Evolutionary conservation across 2,888 invertebrate species (phyloP), one percentile per base, ranked within the genome.

Genomic region (Plutella xylostella): DNA sequence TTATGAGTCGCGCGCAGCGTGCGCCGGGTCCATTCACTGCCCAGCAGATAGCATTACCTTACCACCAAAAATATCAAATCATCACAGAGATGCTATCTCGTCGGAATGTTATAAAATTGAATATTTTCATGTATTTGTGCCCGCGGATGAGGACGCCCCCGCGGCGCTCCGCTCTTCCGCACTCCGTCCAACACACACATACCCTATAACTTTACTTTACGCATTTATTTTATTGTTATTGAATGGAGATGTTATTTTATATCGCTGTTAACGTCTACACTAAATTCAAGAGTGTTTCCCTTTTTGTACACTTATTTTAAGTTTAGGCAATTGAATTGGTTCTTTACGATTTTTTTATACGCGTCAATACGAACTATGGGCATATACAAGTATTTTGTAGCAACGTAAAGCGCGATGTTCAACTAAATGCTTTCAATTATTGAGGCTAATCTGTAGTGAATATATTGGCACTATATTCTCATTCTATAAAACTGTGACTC

Each of bases 1-100:
- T 80, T 79, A 79, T 72, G 76, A 73, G 65, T 65, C 63, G 64
- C 58, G 67, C 82, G 64, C 82, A 77, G 80, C 80, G 60, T 71
- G 80, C 65, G 61, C 46, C 59, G 53, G 53, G 63, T 70, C 77
- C 80, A 80, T 78, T 77, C 77, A 76, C 66, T 62, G 62, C 50
- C 58, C 62, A 58, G 49, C 59, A 63, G 71, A 75, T 78, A 74
- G 75, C 65, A 74, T 82, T 79, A 79, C 80, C 68, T 75, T 72
- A 76, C 73, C 76, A 77, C 79, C 79, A 76, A 80, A 80, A 82
- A 78, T 76, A 79, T 80, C 78, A 79, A 79, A 76, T 80, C 80
- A 80, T 77, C 82, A 79, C 46, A 25, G 21, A 72, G 80, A 82
- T 80, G 75, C 72, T 83, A 82, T 83, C 82, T 72, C 63, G 60